Evolutionary conservation across 64 coral and sea anemone genomes (phyloP), one percentile per base, ranked within the genome.

Genomic region (Orbicella faveolata): DNA sequence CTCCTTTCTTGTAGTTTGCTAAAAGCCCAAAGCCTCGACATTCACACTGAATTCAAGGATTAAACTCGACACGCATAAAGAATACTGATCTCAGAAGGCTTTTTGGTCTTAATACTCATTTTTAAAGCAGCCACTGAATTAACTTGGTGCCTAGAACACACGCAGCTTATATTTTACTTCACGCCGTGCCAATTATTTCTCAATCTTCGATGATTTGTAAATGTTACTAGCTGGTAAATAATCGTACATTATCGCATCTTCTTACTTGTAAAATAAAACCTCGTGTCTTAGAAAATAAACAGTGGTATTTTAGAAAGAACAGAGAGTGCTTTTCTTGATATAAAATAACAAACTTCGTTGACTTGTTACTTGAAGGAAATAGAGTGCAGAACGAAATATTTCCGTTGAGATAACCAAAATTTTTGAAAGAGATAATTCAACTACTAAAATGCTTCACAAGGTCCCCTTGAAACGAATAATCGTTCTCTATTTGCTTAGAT

Each of bases 151-250:
- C 7, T 11, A 15, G 65, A 37, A 72, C 21, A 16, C 63, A 63
- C 36, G 26, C 52, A 62, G 57, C 18, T 84, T 14, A 30, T 23
- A 23, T 25, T 84, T 72, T 70, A 65, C 82, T 44, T 37, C 82
- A 72, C 70, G 82, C 82, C 9, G 82, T 72, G 82, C 53, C 65
- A 85, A 85, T 85, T 73, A 85, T 85, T 83, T 83, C 19, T 39
- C 61, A 83, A 83, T 83, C 68, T 68, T 30, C 17, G 21, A 72
- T 52, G 65, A 85, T 85, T 85, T 85, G 64, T 52, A 70, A 85
- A 73, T 65, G 82, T 73, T 85, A 72, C 82, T 70, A 85, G 36
- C 37, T 69, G 20, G 35, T 84, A 84, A 85, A 85, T 30, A 52
- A 83, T 18, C 16, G 61, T 20, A 9, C 34, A 83, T 67, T 83